Percentiles rank a stretch among this genome's conserved stretches.
Evolutionary conservation across 2,113 vertebrate species (phyloP).

Genomic region (Nesoenas mayeri): DNA sequence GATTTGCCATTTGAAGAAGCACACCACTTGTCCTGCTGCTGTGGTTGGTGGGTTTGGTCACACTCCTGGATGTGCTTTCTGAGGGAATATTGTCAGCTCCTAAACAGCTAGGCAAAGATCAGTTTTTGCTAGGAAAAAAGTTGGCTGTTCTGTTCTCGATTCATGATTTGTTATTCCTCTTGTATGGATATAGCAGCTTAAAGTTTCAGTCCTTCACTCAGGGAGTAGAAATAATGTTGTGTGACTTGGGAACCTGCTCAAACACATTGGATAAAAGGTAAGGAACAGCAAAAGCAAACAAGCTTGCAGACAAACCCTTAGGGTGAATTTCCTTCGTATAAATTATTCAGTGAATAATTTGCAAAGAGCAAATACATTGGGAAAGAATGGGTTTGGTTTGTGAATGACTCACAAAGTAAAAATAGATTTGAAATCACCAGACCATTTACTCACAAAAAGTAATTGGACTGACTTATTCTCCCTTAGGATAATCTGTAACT

Average conservation of each 20-base stretch:
- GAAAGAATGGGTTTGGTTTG: neutral
- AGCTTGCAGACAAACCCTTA: neutral
- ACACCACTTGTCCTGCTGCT: neutral
- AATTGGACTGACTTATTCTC: neutral
- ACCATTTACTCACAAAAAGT: neutral
- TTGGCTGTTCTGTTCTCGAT: neutral
- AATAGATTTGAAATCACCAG: neutral
- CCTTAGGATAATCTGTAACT: neutral
- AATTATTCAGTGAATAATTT: slow-evolving; percentile 44
- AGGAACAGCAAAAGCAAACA: slow-evolving; percentile 1
- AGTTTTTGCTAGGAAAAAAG: neutral
- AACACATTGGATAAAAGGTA: neutral
- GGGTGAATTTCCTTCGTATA: neutral
- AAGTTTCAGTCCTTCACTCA: neutral
- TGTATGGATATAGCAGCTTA: neutral
- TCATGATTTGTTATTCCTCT: neutral
- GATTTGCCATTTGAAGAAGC: neutral
- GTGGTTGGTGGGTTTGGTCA: neutral
- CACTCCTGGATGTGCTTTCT: neutral
- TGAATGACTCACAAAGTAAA: neutral
- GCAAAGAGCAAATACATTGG: neutral
- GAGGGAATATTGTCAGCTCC: neutral
- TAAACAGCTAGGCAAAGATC: neutral
- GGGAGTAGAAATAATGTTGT: neutral
- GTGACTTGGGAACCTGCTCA: neutral